Evolutionary conservation across 1,140 invertebrate species (phyloP), one percentile per base, ranked within the genome.

Genomic region (Cecropterus lyciades): DNA sequence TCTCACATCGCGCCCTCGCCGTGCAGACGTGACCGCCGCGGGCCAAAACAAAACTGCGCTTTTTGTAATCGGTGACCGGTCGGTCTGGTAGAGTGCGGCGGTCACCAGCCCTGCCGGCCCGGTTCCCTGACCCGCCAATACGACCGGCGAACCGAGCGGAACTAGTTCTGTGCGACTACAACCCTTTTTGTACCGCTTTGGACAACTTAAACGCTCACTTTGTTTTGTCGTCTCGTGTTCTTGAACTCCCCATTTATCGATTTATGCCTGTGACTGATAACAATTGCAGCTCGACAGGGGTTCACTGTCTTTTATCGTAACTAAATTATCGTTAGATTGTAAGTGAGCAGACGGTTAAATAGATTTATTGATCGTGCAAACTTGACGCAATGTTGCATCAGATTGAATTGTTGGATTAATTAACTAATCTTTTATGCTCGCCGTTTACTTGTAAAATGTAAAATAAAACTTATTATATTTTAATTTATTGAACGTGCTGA

Each of bases 91-190:
- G 57, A 55, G 59, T 30, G 67, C 68, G 42, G 37, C 65, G 73
- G 72, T 77, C 72, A 69, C 65, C 65, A 67, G 46, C 70, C 65
- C 17, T 42, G 46, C 55, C 60, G 43, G 68, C 65, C 64, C 73
- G 71, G 79, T 82, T 78, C 72, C 67, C 73, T 82, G 75, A 80
- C 73, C 77, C 63, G 72, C 40, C 56, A 60, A 67, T 52, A 62
- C 42, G 40, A 60, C 42, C 24, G 69, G 59, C 45, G 57, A 56
- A 57, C 71, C 51, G 69, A 67, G 42, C 60, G 49, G 33, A 75
- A 77, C 75, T 70, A 69, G 72, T 75, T 77, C 48, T 24, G 43
- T 37, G 16, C 53, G 43, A 56, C 48, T 60, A 13, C 37, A 33
- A 55, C 27, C 60, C 46, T 57, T 55, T 64, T 60, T 62, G 57